Base-by-base conservation (phyloP, 2,888 invertebrate species). In the Mythimna lalbum region DNA sequence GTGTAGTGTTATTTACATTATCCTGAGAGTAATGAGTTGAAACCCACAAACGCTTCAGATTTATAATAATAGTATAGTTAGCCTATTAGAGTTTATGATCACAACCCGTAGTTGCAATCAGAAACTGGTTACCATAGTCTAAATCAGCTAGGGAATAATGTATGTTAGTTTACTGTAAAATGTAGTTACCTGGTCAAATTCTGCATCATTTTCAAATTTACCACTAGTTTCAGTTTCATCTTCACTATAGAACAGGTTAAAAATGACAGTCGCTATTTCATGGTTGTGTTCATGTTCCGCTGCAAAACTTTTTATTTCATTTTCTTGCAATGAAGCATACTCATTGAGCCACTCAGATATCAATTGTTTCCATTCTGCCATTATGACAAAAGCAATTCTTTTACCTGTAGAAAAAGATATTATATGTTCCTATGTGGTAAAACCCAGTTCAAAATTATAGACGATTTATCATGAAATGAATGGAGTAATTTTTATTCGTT, bases 331-430 rank as follows among this genome's bases (percentile, higher is more conserved):
- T 62, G 97, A 96, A 77, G 97, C 97, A 94, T 97, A 98, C 90
- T 98, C 98, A 85, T 97, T 96, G 84, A 98, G 94, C 98, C 98
- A 98, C 92, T 98, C 98, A 85, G 96, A 96, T 85, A 98, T 97
- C 94, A 98, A 96, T 84, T 96, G 94, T 81, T 93, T 94, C 92
- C 93, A 93, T 86, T 96, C 95, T 64, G 93, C 90, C 95, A 96
- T 96, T 82, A 75, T 70, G 47, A 56, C 23, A 65, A 66, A 36
- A 76, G 9, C 7, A 19, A 53, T 50, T 63, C 33, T 63, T 9
- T 74, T 27, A 73, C 70, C 85, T 84, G 73, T 47, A 74, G 63
- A 52, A 36, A 67, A 73, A 66, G 36, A 39, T 43, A 57, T 43
- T 21, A 21, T 21, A 33, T n/a, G 12, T 23, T 36, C 31, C 36